These are phyloP conservation scores for Crypturellus undulatus DNA, from an alignment of 2,113 vertebrate genomes.

Conservation along the genomic window DNA sequence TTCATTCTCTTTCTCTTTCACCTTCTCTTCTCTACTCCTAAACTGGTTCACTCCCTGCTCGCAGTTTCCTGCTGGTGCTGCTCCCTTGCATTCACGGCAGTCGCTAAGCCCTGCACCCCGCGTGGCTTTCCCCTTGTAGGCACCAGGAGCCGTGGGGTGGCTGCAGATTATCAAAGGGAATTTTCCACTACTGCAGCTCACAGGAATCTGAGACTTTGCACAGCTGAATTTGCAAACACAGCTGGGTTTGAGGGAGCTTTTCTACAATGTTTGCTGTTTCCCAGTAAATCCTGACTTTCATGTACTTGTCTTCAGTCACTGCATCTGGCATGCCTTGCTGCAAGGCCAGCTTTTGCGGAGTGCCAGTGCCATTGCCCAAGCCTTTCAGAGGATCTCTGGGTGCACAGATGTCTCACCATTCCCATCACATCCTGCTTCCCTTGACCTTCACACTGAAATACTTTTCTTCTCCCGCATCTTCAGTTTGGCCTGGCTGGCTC, in stretches of 20 bases:
- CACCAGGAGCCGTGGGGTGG: not conserved
- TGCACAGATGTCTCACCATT: not conserved
- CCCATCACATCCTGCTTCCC: not conserved
- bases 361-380: not conserved
- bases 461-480: not conserved
- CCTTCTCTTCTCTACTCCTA: not conserved
- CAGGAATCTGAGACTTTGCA: constrained; percentile 56
- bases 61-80: not conserved
- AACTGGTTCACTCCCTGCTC: not conserved
- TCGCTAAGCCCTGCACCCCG: accelerated
- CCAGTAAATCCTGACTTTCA: constrained; percentile 10
- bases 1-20: not conserved
- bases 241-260: constrained; percentile 31
- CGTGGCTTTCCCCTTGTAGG: not conserved
- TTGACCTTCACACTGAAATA: accelerated
- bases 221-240: constrained; percentile 53
- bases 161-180: not conserved
- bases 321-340: not conserved
- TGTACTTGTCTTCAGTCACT: constrained; percentile 22
- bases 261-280: constrained; percentile 47
- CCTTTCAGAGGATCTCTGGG: not conserved
- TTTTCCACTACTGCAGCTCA: constrained; percentile 3
- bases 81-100: not conserved
- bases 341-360: not conserved
- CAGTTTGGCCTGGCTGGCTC: not conserved